Evolutionary conservation across 1,140 invertebrate species (phyloP), one percentile per base, ranked within the genome.

Genomic region (Frieseomelitta varia): DNA sequence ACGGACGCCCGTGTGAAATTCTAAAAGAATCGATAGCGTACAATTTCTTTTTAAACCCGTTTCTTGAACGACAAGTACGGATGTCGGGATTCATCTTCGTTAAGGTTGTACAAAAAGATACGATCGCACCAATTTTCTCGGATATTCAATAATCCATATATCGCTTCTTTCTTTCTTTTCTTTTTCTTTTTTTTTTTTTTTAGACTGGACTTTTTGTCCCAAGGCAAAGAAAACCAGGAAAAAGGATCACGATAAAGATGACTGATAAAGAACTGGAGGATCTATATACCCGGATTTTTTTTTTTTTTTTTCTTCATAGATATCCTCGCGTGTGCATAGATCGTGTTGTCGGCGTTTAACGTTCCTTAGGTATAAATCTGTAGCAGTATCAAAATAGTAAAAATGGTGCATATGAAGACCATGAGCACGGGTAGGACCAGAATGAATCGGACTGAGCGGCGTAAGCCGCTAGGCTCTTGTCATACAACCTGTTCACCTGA

Each of bases 371-470:
- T 96, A 95, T 96, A 96, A 92, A 96, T 95, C 95, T 96, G 96
- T 93, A 97, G 96, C 91, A 97, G 94, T 96, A 97, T 96, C 90
- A 97, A 95, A 94, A 97, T 96, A 93, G 96, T 96, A 94, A 97
- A 95, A 95, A 97, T 96, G 79, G 96, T 96, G 95, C 96, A 96
- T 94, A 97, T 96, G 94, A 97, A 96, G 93, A 96, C 96, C 93
- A 97, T 96, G 87, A 96, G 95, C 90, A 97, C 96, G 87, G 96
- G 96, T 93, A 97, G 94, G 91, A 97, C 95, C 91, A 97, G 95
- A 93, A 96, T 95, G 89, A 96, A 95, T 91, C 96, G 96, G 88
- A 96, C 93, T 88, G 96, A 96, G 92, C 92, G 93, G 90, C 92
- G 89, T 53, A 83, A 61, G 92, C 91, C 92, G 91, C 92, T 93